Evolutionary conservation across 2,888 invertebrate species (phyloP).

Genomic region (Ophion slaviceki): DNA sequence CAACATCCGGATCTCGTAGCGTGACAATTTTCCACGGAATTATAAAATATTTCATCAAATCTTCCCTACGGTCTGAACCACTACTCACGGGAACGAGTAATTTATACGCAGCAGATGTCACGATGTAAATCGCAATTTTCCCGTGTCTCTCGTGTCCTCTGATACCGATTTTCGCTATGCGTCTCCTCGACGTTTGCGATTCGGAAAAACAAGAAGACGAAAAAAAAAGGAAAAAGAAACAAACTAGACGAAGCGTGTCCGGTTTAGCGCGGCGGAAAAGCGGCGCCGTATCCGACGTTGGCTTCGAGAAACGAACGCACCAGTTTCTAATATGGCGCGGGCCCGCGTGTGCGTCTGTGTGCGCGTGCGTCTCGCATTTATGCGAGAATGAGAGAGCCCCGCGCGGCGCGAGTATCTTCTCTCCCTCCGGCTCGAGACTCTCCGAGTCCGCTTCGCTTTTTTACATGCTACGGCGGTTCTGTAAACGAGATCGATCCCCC

Average conservation of each 20-base stretch:
- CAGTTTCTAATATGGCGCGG: slow-evolving; percentile 73
- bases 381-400: slow-evolving; percentile 25
- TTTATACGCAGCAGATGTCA: background rate
- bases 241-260: slow-evolving; percentile 53
- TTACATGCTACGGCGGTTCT: slow-evolving; percentile 65
- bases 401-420: slow-evolving; percentile 41
- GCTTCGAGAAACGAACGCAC: slow-evolving; percentile 51
- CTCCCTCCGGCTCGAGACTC: slow-evolving; percentile 39
- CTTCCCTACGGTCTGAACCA: background rate
- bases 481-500: slow-evolving; percentile 67
- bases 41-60: background rate
- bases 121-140: background rate
- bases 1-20: background rate
- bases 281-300: slow-evolving; percentile 76
- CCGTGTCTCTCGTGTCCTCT: too few relatives aligned
- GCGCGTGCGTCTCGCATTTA: background rate
- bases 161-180: background rate
- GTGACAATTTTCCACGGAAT: background rate
- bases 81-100: background rate
- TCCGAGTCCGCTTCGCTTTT: slow-evolving; percentile 63
- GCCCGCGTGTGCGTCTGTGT: background rate
- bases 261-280: slow-evolving; percentile 71
- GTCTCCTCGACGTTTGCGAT: slow-evolving; percentile 14
- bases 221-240: slow-evolving; percentile 20
- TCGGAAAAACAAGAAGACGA: slow-evolving; percentile 25